phyloP scores from a whole-genome alignment of 2,888 invertebrate species.

The Luperina nickerlii region DNA sequence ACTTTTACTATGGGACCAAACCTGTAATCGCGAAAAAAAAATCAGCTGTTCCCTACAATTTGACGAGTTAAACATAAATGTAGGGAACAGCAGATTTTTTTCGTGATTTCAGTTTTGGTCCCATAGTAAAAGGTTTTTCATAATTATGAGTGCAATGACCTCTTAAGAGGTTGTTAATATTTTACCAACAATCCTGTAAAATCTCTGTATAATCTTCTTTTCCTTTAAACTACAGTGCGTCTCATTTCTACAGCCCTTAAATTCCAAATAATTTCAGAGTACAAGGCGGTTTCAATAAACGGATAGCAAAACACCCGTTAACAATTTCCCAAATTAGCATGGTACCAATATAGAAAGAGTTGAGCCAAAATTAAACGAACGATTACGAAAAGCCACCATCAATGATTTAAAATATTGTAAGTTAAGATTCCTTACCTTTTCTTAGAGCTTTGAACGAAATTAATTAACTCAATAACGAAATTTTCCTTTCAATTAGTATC shows the following conservation, averaged over 20 bases:
- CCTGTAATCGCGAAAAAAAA: no score
- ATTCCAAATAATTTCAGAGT: neutral
- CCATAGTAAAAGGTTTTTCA: no score
- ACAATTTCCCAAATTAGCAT: neutral
- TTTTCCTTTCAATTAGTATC: slow-evolving; percentile 61
- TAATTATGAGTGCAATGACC: no score
- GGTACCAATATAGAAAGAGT: neutral
- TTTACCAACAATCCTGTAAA: no score
- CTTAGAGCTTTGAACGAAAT: slow-evolving; percentile 45
- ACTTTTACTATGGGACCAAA: no score
- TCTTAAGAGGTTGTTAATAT: no score
- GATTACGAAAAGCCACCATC: neutral
- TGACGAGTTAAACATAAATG: no score
- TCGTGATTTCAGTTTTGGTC: no score
- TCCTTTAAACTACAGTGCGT: no score
- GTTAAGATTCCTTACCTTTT: slow-evolving; percentile 23
- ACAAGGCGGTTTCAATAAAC: neutral
- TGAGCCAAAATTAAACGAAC: neutral
- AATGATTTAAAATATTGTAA: slow-evolving; percentile 23
- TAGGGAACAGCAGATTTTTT: no score
- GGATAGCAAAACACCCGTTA: neutral
- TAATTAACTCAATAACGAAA: slow-evolving; percentile 57
- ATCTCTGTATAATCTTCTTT: no score
- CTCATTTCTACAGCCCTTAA: neutral
- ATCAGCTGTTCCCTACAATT: no score